phyloP scores from a whole-genome alignment of 2,888 invertebrate species.

The Hypena proboscidalis region DNA sequence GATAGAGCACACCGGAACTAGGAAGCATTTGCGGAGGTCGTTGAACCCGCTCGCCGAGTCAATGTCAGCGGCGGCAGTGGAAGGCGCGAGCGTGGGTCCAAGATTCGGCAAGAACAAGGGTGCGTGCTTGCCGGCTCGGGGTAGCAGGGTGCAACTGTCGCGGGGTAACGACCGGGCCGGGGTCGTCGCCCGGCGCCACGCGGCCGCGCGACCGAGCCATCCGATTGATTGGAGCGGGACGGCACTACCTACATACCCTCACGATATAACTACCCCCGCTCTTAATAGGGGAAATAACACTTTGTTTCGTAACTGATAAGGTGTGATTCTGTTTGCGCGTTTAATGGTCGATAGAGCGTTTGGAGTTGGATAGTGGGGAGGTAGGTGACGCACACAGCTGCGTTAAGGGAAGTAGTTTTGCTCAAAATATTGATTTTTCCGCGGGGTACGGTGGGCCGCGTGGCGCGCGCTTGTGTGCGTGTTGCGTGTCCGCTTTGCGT shows the following conservation, averaged over 20 bases:
- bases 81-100: conserved; percentile 68
- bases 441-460: conserved; percentile 67
- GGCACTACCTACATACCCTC: conserved; percentile 70
- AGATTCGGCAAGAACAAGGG: conserved; percentile 80
- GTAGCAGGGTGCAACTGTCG: conserved; percentile 82
- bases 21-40: conserved; percentile 70
- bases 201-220: conserved; percentile 74
- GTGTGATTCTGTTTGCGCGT: conserved; percentile 61
- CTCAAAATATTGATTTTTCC: conserved; percentile 86
- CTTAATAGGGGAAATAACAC: conserved; percentile 65
- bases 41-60: conserved; percentile 75
- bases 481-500: conserved; percentile 36
- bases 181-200: conserved; percentile 82
- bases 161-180: conserved; percentile 80
- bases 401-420: conserved; percentile 82
- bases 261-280: conserved; percentile 71
- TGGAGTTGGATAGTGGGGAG: conserved; percentile 37
- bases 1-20: conserved; percentile 69
- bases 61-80: conserved; percentile 78
- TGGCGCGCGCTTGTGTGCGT: conserved; percentile 51
- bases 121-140: conserved; percentile 69
- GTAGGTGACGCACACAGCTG: conserved; percentile 69
- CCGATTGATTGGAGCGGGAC: conserved; percentile 83
- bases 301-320: conserved; percentile 66
- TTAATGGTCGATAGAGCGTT: conserved; percentile 51